Percentiles rank a stretch among this genome's conserved stretches.
Conservation (phyloP, 2,888 invertebrate species). For the Lithophane semibrunnea region DNA sequence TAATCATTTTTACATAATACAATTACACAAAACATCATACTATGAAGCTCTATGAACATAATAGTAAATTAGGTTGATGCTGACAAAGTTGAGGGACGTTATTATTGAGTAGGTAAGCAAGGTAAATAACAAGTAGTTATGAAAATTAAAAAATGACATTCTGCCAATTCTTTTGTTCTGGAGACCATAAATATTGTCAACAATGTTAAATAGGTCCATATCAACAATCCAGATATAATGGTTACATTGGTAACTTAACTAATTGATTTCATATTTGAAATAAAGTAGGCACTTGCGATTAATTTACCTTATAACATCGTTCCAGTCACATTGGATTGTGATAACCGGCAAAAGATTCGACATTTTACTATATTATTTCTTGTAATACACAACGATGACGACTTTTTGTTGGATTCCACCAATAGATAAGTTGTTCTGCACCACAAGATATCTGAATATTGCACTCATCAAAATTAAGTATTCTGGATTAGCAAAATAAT, state of each 20-base stretch:
- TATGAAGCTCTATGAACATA: not conserved
- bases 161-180: not conserved
- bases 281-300: not conserved
- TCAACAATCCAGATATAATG: too few species aligned
- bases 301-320: conserved; percentile 86
- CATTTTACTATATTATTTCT: conserved; percentile 65
- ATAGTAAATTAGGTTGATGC: not conserved
- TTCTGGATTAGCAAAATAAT: conserved; percentile 26
- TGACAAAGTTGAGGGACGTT: not conserved
- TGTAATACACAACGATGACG: not conserved
- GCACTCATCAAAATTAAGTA: conserved; percentile 16
- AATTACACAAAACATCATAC: not conserved
- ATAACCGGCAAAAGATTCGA: conserved; percentile 80
- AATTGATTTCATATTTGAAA: not conserved
- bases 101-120: not conserved
- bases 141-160: not conserved
- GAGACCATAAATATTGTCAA: not conserved
- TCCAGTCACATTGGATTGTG: conserved; percentile 90
- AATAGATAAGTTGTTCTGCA: not conserved
- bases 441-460: conserved; percentile 1
- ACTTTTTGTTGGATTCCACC: not conserved
- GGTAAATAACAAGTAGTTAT: not conserved
- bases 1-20: conserved; percentile 38
- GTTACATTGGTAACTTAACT: not conserved
- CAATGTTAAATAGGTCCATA: not conserved